phyloP scores from a whole-genome alignment of 1,140 invertebrate genomes.

The Hypothenemus hampei region DNA sequence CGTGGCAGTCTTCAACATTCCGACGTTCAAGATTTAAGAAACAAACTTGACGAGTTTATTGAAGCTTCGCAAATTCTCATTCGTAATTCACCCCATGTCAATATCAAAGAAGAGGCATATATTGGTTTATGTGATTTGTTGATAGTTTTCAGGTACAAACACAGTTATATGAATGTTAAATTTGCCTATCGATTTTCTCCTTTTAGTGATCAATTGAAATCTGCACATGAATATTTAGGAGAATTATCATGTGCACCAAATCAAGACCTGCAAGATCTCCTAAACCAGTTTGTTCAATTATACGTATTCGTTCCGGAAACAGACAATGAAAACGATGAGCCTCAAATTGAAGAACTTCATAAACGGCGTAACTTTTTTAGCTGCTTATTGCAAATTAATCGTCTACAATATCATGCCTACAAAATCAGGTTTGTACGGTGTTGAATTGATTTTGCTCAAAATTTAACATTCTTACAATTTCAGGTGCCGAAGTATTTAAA shows the following conservation, averaged over 20 bases:
- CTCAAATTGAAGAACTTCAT: slow-evolving; percentile 91
- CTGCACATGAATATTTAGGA: slow-evolving; percentile 55
- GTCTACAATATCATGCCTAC: slow-evolving; percentile 96
- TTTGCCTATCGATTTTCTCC: no score
- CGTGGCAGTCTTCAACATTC: slow-evolving; percentile 46
- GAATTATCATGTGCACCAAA: slow-evolving; percentile 81
- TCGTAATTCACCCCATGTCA: slow-evolving; percentile 37
- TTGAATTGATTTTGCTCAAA: background rate
- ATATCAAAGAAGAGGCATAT: slow-evolving; percentile 61
- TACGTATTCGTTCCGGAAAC: slow-evolving; percentile 73
- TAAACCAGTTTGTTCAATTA: slow-evolving; percentile 88
- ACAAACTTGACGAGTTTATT: slow-evolving; percentile 41
- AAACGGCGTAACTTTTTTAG: slow-evolving; percentile 93
- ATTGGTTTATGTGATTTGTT: slow-evolving; percentile 91
- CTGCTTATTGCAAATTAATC: slow-evolving; percentile 95
- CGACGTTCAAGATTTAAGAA: slow-evolving; percentile 38
- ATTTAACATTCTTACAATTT: background rate
- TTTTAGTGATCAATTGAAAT: slow-evolving; percentile 69
- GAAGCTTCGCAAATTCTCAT: slow-evolving; percentile 42
- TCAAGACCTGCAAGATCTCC: slow-evolving; percentile 68
- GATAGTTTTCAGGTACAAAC: slow-evolving; percentile 67
- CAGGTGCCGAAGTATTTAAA: slow-evolving; percentile 87
- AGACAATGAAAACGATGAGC: slow-evolving; percentile 71
- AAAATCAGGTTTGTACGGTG: slow-evolving; percentile 54
- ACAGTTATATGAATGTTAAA: no score